Conservation (phyloP, 2,113 vertebrate genomes). For the Columba janthina region DNA sequence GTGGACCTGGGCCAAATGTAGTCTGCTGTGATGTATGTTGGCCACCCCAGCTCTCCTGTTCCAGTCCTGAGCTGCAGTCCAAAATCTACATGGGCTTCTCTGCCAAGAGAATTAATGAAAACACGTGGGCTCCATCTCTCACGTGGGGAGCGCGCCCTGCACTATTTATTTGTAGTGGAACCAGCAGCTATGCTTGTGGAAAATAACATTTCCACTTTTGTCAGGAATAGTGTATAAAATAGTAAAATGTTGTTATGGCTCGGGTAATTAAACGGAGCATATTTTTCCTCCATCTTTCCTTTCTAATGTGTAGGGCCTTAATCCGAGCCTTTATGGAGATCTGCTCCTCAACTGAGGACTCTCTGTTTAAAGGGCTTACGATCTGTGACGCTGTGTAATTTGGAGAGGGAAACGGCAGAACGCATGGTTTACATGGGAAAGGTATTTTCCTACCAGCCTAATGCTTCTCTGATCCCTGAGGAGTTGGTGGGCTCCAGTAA, state of each 20-base stretch:
- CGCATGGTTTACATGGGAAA: not conserved
- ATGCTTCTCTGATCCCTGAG: not conserved
- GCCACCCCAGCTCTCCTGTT: conserved; percentile 60
- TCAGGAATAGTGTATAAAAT: not conserved
- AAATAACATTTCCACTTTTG: conserved; percentile 49
- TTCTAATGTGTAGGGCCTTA: not conserved
- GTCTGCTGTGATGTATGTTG: conserved; percentile 54
- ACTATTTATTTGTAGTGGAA: conserved; percentile 46
- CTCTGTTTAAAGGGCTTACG: not conserved
- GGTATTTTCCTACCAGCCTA: not conserved
- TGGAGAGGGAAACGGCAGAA: not conserved
- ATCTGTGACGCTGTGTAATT: not conserved
- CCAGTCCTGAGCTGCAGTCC: conserved; percentile 27
- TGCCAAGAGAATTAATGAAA: conserved; percentile 57
- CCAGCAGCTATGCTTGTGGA: conserved; percentile 31
- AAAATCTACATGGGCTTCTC: conserved; percentile 37
- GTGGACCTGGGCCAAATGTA: conserved; percentile 25
- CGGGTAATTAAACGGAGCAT: not conserved
- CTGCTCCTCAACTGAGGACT: not conserved
- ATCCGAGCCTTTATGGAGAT: not conserved
- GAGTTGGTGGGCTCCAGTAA: not conserved
- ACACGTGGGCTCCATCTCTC: conserved; percentile 40
- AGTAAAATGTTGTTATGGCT: not conserved
- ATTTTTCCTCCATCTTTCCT: not conserved
- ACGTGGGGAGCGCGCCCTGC: not conserved